Conservation (phyloP, 2,113 vertebrate species). For the Triplophysa dalaica region DNA sequence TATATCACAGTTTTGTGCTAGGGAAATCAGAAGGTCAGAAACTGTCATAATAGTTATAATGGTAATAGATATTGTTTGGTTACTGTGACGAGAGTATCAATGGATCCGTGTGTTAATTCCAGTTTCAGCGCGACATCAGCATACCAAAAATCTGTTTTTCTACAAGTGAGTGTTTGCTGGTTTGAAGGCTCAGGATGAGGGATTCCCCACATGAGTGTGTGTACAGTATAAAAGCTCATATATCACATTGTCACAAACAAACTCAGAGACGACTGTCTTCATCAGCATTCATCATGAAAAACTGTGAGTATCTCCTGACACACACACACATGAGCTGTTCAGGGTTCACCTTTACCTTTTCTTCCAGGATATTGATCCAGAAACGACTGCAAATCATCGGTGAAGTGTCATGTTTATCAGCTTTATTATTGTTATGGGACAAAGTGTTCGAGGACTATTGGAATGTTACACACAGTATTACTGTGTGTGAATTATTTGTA, state of each 20-base stretch:
- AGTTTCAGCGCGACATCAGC: constrained; percentile 6
- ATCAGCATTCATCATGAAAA: not conserved
- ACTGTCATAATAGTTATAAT: too few relatives aligned
- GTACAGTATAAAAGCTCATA: not conserved
- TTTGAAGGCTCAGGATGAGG: not conserved
- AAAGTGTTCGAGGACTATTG: too few relatives aligned
- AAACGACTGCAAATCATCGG: too few relatives aligned
- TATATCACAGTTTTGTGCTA: too few relatives aligned
- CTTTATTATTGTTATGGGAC: too few relatives aligned
- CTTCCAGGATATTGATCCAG: too few relatives aligned
- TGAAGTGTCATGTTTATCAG: too few relatives aligned
- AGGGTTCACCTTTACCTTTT: too few relatives aligned
- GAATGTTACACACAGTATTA: too few relatives aligned
- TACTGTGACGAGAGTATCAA: not conserved
- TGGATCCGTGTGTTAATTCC: not conserved
- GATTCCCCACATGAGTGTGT: too few relatives aligned
- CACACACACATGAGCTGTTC: not conserved
- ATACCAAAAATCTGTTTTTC: not conserved
- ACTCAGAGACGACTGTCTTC: not conserved
- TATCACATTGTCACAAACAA: not conserved
- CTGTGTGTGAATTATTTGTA: too few relatives aligned
- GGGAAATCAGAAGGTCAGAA: not conserved
- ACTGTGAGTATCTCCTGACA: not conserved
- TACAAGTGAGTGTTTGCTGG: not conserved
- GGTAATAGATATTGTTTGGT: not conserved